These are phyloP conservation scores for Capromys pilorides DNA, from an alignment of 2,797 vertebrate genomes.

Conservation along the genomic window DNA sequence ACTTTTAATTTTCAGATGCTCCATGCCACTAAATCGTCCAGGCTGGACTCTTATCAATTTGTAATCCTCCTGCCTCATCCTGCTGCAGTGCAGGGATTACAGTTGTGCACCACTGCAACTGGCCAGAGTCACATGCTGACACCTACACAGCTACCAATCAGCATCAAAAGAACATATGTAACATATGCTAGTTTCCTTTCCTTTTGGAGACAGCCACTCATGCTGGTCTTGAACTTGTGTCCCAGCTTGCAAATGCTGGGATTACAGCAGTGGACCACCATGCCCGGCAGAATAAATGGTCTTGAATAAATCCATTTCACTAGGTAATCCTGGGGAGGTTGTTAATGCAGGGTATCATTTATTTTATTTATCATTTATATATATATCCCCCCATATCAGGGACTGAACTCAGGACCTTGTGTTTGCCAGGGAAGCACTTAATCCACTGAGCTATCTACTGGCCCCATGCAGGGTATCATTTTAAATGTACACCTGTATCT, in stretches of 20 bases:
- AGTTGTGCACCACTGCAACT: not conserved
- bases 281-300: not conserved
- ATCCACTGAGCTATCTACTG: too few relatives aligned
- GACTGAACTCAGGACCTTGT: too few relatives aligned
- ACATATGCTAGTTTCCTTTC: not conserved
- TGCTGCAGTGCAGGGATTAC: not conserved
- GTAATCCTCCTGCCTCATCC: not conserved
- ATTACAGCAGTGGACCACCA: not conserved
- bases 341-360: conserved; percentile 43
- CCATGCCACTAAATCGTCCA: not conserved
- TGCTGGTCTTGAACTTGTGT: not conserved
- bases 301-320: conserved; percentile 34
- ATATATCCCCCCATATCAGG: too few relatives aligned
- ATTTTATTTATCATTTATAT: too few relatives aligned
- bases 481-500: conserved; percentile 58
- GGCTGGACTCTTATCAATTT: not conserved
- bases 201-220: not conserved
- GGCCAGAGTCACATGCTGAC: not conserved
- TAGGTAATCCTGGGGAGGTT: conserved; percentile 20
- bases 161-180: conserved; percentile 25
- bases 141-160: not conserved
- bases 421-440: too few relatives aligned
- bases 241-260: not conserved
- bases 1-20: not conserved
- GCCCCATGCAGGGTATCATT: not conserved